A percentile compares a stretch with the other conserved stretches of the same genome.
phyloP scores from a whole-genome alignment of 2,113 vertebrate species.

The Nibea coibor region DNA sequence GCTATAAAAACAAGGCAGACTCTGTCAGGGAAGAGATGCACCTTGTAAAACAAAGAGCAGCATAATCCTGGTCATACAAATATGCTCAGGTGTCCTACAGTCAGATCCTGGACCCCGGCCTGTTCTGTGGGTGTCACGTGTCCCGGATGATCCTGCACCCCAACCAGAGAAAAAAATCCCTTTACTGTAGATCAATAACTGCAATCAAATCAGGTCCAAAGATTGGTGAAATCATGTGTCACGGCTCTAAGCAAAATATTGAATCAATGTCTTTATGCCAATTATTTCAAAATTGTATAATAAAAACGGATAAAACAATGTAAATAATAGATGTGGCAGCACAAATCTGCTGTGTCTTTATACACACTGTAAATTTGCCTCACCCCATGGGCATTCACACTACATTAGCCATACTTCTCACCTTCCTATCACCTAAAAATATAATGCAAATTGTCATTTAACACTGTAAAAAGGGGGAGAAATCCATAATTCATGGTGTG shows the following conservation, averaged over 20 bases:
- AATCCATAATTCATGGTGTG: slow-evolving; percentile 24
- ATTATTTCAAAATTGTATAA: neutral
- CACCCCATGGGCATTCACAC: neutral
- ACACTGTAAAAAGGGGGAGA: neutral
- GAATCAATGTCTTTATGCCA: neutral
- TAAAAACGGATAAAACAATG: neutral
- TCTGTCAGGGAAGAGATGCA: slow-evolving; percentile 27
- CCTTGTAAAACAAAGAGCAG: slow-evolving; percentile 46
- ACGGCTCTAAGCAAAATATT: neutral
- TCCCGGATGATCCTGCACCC: neutral
- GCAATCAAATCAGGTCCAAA: neutral
- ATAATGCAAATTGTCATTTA: slow-evolving; percentile 22
- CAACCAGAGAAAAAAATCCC: neutral
- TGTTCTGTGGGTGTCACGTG: neutral
- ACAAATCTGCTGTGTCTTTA: neutral
- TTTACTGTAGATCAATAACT: neutral
- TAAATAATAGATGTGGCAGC: neutral
- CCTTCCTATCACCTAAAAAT: neutral
- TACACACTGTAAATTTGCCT: too few species aligned
- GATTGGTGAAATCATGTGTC: neutral
- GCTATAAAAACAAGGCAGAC: slow-evolving; percentile 27
- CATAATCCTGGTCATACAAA: slow-evolving; percentile 12
- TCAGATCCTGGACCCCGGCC: neutral
- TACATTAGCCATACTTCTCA: neutral
- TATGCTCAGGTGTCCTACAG: slow-evolving; percentile 14